Conservation (phyloP, 2,888 invertebrate species). For the Phortica okadai region DNA sequence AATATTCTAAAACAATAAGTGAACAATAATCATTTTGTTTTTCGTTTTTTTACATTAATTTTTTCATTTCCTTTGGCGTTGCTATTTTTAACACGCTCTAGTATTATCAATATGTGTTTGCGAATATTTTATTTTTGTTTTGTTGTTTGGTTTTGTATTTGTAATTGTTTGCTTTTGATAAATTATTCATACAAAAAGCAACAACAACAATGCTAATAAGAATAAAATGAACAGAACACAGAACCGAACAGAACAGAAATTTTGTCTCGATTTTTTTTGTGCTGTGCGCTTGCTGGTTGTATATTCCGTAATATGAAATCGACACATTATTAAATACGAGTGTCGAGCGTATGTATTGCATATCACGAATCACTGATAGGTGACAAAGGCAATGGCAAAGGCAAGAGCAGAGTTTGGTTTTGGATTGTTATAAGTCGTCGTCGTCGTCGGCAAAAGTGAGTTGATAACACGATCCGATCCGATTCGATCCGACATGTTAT, state of each 20-base stretch:
- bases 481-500: constrained; percentile 34
- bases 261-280: too few species aligned
- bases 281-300: not conserved
- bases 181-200: constrained; percentile 12
- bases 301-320: not conserved
- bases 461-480: not conserved
- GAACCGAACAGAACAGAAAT: not conserved
- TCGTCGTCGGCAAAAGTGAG: constrained; percentile 14
- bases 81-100: not conserved
- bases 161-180: constrained; percentile 25
- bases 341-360: not conserved
- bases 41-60: not conserved
- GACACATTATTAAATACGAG: not conserved
- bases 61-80: not conserved
- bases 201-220: not conserved
- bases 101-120: not conserved
- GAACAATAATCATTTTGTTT: not conserved
- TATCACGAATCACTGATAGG: too few species aligned
- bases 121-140: not conserved
- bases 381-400: too few species aligned
- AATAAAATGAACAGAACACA: not conserved
- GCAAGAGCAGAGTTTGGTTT: too few species aligned
- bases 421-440: not conserved
- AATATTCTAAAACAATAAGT: not conserved
- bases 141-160: not conserved